These are phyloP conservation scores for Gallinago jamesoni DNA, from an alignment of 2,113 vertebrate species.

Conservation along the genomic window DNA sequence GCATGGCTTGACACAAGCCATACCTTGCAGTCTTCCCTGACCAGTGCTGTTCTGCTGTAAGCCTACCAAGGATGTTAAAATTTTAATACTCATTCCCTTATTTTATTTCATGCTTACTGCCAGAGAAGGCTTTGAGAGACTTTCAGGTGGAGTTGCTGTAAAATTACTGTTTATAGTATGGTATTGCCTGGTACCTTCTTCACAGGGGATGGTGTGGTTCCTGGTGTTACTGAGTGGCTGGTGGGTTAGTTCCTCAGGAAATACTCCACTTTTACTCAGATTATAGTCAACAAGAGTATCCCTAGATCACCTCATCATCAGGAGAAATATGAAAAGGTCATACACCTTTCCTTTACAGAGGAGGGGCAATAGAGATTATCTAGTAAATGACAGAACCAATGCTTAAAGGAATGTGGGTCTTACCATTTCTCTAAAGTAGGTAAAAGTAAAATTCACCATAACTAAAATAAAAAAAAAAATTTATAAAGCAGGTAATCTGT, in stretches of 20 bases:
- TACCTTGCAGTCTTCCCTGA: neutral
- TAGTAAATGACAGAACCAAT: neutral
- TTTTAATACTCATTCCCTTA: neutral
- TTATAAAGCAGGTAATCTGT: neutral
- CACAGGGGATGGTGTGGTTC: neutral
- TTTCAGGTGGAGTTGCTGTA: neutral
- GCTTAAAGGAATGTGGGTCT: neutral
- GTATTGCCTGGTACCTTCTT: neutral
- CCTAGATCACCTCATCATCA: neutral
- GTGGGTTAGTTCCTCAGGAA: neutral
- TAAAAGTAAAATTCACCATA: neutral
- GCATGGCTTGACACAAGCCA: slow-evolving; percentile 26
- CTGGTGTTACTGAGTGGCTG: neutral
- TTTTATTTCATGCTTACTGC: neutral
- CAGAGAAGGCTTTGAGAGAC: neutral
- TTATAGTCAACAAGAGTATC: neutral
- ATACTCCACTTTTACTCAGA: neutral
- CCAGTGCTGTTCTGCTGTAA: neutral
- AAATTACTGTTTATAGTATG: neutral
- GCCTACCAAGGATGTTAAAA: neutral
- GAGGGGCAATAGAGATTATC: neutral
- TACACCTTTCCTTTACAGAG: neutral
- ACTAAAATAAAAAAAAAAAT: neutral
- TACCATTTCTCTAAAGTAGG: neutral
- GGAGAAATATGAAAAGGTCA: neutral